Evolutionary conservation across 1,140 invertebrate genomes (phyloP).

Genomic region (Pseudomyrmex gracilis): DNA sequence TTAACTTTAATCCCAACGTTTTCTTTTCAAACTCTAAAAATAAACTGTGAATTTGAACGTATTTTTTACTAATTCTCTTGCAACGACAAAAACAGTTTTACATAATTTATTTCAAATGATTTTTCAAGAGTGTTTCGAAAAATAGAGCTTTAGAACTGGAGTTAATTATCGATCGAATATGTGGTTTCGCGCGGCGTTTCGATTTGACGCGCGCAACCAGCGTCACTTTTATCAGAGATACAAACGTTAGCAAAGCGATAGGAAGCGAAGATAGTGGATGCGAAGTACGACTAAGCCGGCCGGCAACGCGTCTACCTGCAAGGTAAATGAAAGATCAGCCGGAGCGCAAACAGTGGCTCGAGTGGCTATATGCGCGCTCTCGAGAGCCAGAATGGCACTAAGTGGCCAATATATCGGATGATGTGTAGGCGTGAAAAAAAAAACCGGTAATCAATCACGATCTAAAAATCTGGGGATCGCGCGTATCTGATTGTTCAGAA

Average conservation of each 20-base stretch:
- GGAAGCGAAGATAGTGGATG: constrained; percentile 38
- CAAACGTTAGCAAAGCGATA: no score
- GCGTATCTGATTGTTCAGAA: no score
- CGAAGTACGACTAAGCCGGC: constrained; percentile 7
- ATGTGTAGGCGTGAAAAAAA: constrained; percentile 15
- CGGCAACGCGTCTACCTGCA: background rate
- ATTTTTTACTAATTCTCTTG: no score
- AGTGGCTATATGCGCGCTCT: constrained; percentile 61
- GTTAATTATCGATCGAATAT: constrained; percentile 3
- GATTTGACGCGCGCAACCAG: background rate
- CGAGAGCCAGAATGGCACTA: constrained; percentile 28
- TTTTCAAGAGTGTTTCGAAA: background rate
- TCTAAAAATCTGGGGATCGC: background rate
- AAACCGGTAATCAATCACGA: constrained; percentile 6
- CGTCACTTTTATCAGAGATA: constrained; percentile 27
- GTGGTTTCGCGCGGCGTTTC: background rate
- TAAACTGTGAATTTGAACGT: no score
- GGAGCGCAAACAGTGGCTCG: constrained; percentile 54
- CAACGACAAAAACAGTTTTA: no score
- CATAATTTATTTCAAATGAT: no score
- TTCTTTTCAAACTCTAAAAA: no score
- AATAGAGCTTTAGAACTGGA: background rate
- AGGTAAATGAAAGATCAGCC: constrained; percentile 59
- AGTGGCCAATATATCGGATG: constrained; percentile 25
- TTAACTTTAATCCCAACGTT: no score